Percentiles rank a stretch among this genome's conserved stretches.
Conservation (phyloP, 2,113 vertebrate species). For the Craseonycteris thonglongyai region DNA sequence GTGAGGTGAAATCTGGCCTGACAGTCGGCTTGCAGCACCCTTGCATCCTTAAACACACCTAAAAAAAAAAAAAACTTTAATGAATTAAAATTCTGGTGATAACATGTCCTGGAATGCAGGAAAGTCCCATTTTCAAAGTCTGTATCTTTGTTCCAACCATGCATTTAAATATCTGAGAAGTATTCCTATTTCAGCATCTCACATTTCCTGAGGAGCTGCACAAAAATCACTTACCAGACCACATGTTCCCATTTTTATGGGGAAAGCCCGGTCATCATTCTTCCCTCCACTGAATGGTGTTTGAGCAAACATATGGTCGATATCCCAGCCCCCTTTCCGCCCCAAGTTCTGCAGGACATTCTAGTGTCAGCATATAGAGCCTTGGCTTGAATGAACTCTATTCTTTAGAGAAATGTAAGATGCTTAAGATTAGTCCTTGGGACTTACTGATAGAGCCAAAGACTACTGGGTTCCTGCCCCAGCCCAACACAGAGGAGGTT, state of each 20-base stretch:
- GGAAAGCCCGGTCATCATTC: neutral
- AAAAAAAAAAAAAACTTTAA: neutral
- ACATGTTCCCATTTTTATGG: neutral
- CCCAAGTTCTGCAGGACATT: neutral
- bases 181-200: neutral
- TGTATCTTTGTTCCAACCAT: neutral
- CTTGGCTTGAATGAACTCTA: neutral
- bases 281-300: neutral
- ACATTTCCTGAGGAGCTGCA: neutral
- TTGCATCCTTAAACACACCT: neutral
- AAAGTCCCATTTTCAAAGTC: neutral
- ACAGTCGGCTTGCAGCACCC: rapidly evolving
- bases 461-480: neutral
- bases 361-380: neutral
- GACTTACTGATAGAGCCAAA: neutral
- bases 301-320: neutral
- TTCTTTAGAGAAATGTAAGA: neutral
- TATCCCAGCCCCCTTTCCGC: neutral
- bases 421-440: neutral
- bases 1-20: neutral
- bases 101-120: neutral
- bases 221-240: neutral
- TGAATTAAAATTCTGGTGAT: neutral
- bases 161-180: neutral
- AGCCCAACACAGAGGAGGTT: neutral